Base-by-base conservation (phyloP, 1,140 invertebrate genomes). In the Gryon sp. region DNA sequence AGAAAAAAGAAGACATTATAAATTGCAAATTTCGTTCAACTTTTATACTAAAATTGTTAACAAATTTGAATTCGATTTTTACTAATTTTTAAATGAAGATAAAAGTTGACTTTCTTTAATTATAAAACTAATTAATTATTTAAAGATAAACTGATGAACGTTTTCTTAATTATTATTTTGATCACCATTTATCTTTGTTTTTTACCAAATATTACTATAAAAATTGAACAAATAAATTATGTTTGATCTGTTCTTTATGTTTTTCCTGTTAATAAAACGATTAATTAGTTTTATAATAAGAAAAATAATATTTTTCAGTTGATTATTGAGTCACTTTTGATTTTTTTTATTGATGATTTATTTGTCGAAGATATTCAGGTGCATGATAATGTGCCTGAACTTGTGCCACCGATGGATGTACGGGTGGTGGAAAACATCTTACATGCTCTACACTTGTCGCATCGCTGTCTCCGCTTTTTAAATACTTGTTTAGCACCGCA, bases 401-500 rank as follows among this genome's bases (percentile, higher is more conserved):
- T 28, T 90, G 90, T 45, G 92, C 91, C 14, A 93, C 81, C 0
- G 92, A 92, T 22, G 93, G 95, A 90, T 95, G 96, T 82, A 95
- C 93, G 6, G 95, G 98, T 14, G 97, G 97, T 69, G 97, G 97
- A 90, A 99, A 99, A 87, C 97, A 99, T 20, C 97, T 92, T 6
- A 99, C 97, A 86, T 99, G 97, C 87, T 99, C 97, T 7, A 98
- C 96, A 16, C 96, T 96, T 46, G 95, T 93, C 36, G 94, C 93
- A 82, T 97, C 94, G 60, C 92, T 92, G 79, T 96, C 95, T 65
- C 93, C 93, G 19, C 93, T 93, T 83, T 96, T 96, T 24, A 99
- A 90, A 89, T 98, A 99, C 86, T 99, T 98, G 88, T 98, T 97
- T 19, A 99, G 91, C 32, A 98, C 95, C 12, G 97, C 96, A 90